Evolutionary conservation across 2,797 vertebrate genomes (phyloP).

Genomic region (Pelobates cultripes): DNA sequence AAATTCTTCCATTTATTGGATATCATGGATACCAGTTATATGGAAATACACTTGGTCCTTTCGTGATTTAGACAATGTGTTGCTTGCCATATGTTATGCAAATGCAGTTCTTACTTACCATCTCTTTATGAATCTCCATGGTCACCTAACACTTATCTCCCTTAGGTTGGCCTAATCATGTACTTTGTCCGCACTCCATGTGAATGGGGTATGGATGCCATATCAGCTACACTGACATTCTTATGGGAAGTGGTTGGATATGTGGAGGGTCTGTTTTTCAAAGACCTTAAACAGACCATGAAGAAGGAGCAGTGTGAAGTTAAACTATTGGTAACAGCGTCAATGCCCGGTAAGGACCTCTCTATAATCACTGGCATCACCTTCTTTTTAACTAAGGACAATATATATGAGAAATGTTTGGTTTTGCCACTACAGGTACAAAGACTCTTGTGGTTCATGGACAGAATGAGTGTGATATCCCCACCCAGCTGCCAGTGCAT

Average conservation of each 20-base stretch:
- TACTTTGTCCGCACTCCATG: conserved; percentile 97
- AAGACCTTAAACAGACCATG: conserved; percentile 99
- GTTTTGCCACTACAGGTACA: conserved; percentile 76
- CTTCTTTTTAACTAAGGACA: conserved; percentile 4
- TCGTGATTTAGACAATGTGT: too few species aligned
- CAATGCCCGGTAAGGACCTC: conserved; percentile 88
- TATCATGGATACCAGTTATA: not conserved
- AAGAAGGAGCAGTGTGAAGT: conserved; percentile 99
- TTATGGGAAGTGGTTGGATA: conserved; percentile 98
- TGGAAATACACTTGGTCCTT: too few species aligned
- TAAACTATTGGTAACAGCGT: conserved; percentile 95
- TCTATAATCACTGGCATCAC: conserved; percentile 3
- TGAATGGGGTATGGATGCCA: conserved; percentile 99
- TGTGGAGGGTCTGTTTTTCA: conserved; percentile 98
- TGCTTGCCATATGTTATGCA: too few species aligned
- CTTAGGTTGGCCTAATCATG: conserved; percentile 96
- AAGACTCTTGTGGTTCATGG: conserved; percentile 97
- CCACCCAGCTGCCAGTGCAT: conserved; percentile 97
- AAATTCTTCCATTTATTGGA: not conserved
- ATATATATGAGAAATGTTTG: not conserved
- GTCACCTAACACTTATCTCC: not conserved
- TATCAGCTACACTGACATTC: conserved; percentile 96
- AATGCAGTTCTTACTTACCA: too few species aligned
- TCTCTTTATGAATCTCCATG: too few species aligned
- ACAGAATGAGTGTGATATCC: conserved; percentile 98